These are phyloP conservation scores for Perizoma affinitatum DNA, from an alignment of 2,888 invertebrate species.

Conservation along the genomic window DNA sequence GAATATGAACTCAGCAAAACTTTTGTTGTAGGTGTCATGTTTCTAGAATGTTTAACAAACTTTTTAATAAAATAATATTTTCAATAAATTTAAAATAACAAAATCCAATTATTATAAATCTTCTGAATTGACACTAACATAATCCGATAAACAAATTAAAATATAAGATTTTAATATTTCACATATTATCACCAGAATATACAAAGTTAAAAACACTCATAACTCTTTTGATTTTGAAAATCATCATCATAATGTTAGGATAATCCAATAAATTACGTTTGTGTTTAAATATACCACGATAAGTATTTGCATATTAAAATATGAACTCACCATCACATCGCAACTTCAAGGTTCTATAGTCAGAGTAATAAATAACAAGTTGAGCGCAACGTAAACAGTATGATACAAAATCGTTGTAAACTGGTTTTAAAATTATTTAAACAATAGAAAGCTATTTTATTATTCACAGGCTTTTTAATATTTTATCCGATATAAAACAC, in stretches of 20 bases:
- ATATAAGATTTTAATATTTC: background rate
- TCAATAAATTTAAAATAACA: background rate
- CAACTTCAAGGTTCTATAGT: slow-evolving; percentile 11
- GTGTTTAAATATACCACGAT: background rate
- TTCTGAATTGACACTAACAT: background rate
- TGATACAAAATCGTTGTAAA: too few relatives aligned
- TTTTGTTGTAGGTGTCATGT: too few relatives aligned
- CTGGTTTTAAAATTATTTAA: too few relatives aligned
- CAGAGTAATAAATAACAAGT: background rate
- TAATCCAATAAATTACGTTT: background rate
- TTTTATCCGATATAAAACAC: too few relatives aligned
- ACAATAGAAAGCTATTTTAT: too few relatives aligned
- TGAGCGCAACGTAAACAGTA: background rate
- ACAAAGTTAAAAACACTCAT: background rate
- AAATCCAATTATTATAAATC: background rate
- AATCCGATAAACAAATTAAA: background rate
- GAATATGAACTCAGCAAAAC: too few relatives aligned
- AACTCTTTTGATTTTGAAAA: background rate
- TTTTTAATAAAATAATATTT: background rate
- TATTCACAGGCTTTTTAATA: too few relatives aligned
- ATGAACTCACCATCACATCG: slow-evolving; percentile 5
- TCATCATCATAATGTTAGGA: background rate
- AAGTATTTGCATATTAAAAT: slow-evolving; percentile 4
- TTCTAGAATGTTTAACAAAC: too few relatives aligned
- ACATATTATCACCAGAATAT: background rate